Base-by-base conservation (phyloP, 2,888 invertebrate species). In the Caenorhabditis afra region DNA sequence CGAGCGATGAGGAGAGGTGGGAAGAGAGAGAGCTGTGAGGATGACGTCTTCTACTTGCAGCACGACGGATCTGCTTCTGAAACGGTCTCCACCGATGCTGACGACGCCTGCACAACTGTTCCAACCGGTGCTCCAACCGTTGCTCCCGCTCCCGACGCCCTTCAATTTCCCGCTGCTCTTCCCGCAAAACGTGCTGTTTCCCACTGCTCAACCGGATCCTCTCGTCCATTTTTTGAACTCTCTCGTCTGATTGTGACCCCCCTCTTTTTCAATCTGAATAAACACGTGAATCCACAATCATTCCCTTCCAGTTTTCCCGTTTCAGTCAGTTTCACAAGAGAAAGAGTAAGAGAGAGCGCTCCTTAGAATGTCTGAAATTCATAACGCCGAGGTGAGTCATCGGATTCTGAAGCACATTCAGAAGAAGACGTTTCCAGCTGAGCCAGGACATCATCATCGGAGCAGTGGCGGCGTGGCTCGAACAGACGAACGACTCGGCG, bases 331-430 rank as follows among this genome's bases (percentile, higher is more conserved):
- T 29, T 7, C 4, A 29, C 29, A 7, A 7, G 4, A 29, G 29
- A 3, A 3, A 29, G 7, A n/a, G 7, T 29, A 3, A 29, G 4
- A 29, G 7, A 29, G 29, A 29, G 7, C 29, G 29, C 29, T n/a
- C 29, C 7, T 7, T 14, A 45, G 57, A 64, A 71, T 71, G 71
- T 55, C 62, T 41, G 71, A 74, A 74, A 65, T 77, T 62, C 70
- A 77, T 77, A 77, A 77, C 65, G 70, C 58, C 39, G 76, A 77
- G 59, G 75, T 75, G 7, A 53, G 41, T 10, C 14, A n/a, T 29
- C n/a, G n/a, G 18, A 14, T 16, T 57, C 29, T 18, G 22, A 12
- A 35, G 16, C n/a, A n/a, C n/a, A 18, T 44, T 45, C 53, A 29
- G 29, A 7, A 29, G 7, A 7, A 29, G 29, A n/a, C n/a, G n/a